Base-by-base conservation (phyloP, 2,113 vertebrate species). In the Dendrocopos noguchii region DNA sequence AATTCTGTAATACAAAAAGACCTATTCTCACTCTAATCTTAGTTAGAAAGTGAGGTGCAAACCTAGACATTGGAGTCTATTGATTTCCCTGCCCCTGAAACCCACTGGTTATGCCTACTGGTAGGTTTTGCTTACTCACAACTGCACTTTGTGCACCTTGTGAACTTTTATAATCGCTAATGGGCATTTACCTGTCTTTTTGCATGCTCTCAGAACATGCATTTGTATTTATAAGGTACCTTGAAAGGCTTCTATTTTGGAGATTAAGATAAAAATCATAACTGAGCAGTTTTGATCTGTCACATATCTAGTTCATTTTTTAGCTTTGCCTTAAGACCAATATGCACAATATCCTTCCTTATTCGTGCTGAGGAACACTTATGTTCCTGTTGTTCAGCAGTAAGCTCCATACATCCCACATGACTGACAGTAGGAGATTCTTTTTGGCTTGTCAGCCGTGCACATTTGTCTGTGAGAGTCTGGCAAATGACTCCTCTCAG, bases 391-490 rank as follows among this genome's bases (percentile, higher is more conserved):
- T n/a, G 6, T 65, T 65, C 42, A 60, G n/a, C 44, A 60, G 56
- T 25, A n/a, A 70, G 25, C 44, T 87, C 13, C 47, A 63, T 68
- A 36, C 55, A 52, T 34, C 21, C 7, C 18, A 25, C 46, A 24
- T 34, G 36, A 60, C 9, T 74, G 91, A 87, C 71, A 77, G 74
- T 60, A 63, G 16, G 33, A 84, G 78, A 61, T 65, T 94, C 39
- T 79, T 84, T 90, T 84, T 90, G 74, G 39, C 72, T 91, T 95
- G 90, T 91, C 94, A 96, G 59, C 57, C 91, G 39, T 68, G 70
- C 55, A 39, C 0, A 14, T 71, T 82, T 92, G 68, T 93, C 88
- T 82, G n/a, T 84, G 91, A 81, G 56, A 84, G 50, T 17, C 10
- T 77, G 50, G 64, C 60, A 95, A 96, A 95, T 89, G 80, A 76